phyloP scores from a whole-genome alignment of 2,113 vertebrate genomes.

The Syngnathus typhle region DNA sequence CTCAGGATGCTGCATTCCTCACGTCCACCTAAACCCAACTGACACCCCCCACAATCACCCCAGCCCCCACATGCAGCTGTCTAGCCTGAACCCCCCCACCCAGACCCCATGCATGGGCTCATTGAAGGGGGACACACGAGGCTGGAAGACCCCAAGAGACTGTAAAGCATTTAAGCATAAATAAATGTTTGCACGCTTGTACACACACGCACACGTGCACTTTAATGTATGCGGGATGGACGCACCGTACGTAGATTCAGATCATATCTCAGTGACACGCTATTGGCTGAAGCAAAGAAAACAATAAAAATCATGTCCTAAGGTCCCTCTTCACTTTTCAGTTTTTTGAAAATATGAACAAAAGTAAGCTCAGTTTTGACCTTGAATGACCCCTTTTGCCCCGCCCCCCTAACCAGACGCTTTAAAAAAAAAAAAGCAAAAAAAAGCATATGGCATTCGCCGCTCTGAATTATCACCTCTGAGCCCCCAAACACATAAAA shows the following conservation, averaged over 20 bases:
- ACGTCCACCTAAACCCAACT: slow-evolving; percentile 17
- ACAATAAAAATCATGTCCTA: slow-evolving; percentile 38
- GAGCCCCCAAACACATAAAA: slow-evolving; percentile 2
- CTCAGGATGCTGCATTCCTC: slow-evolving; percentile 49
- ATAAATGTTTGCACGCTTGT: slow-evolving; percentile 28
- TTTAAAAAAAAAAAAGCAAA: slow-evolving; percentile 15
- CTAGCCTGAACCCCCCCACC: slow-evolving; percentile 33
- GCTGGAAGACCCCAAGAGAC: slow-evolving; percentile 46
- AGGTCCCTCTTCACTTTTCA: slow-evolving; percentile 26
- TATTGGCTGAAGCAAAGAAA: slow-evolving; percentile 8
- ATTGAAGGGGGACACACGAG: slow-evolving; percentile 37
- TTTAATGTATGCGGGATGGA: slow-evolving; percentile 33
- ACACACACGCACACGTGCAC: slow-evolving; percentile 18
- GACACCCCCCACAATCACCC: slow-evolving; percentile 13
- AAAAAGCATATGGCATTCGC: slow-evolving; percentile 37
- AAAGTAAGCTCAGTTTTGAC: slow-evolving; percentile 47
- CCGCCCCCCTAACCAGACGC: not conserved
- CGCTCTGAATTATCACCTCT: slow-evolving; percentile 27
- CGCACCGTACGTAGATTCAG: slow-evolving; percentile 32
- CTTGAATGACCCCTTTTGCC: not conserved
- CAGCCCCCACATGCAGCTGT: slow-evolving; percentile 13
- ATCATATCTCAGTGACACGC: slow-evolving; percentile 39
- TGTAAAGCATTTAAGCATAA: slow-evolving; percentile 49
- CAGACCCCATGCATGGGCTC: slow-evolving; percentile 35
- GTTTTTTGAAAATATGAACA: slow-evolving; percentile 17